A percentile compares a stretch with the other conserved stretches of the same genome.
Evolutionary conservation across 2,113 vertebrate species (phyloP).

Genomic region (Nicator chloris): DNA sequence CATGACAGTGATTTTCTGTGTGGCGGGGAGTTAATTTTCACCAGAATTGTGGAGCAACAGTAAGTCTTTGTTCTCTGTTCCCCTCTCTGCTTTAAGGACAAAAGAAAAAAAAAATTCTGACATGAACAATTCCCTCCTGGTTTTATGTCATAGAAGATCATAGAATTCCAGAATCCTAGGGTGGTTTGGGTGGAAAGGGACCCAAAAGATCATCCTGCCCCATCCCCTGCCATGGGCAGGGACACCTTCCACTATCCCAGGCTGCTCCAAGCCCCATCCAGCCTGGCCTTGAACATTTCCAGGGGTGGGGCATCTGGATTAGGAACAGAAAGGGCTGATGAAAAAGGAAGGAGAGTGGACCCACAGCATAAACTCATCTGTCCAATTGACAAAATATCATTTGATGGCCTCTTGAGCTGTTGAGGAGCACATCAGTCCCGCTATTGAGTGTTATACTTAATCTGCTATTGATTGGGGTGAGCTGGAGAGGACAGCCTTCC

Average conservation of each 20-base stretch:
- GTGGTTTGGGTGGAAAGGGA: neutral
- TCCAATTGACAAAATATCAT: neutral
- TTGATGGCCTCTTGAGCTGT: neutral
- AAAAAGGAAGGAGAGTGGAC: neutral
- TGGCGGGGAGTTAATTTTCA: neutral
- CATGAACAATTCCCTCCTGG: neutral
- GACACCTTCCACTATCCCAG: neutral
- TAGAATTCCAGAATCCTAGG: neutral
- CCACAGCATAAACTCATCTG: neutral
- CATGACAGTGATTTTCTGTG: neutral
- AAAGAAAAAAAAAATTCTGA: neutral
- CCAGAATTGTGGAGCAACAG: neutral
- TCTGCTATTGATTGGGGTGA: slow-evolving; percentile 29
- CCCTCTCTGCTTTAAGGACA: neutral
- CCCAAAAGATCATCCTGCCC: neutral
- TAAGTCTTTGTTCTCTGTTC: neutral
- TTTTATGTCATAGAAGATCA: neutral
- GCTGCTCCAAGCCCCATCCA: fast-evolving
- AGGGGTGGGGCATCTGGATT: neutral
- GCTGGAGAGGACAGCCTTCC: neutral
- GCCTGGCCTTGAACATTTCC: neutral
- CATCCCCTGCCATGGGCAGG: neutral
- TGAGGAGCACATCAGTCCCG: neutral
- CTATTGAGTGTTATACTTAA: slow-evolving; percentile 54
- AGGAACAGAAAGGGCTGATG: neutral